Conservation (phyloP, 2,888 invertebrate genomes). For the Baronia brevicornis region DNA sequence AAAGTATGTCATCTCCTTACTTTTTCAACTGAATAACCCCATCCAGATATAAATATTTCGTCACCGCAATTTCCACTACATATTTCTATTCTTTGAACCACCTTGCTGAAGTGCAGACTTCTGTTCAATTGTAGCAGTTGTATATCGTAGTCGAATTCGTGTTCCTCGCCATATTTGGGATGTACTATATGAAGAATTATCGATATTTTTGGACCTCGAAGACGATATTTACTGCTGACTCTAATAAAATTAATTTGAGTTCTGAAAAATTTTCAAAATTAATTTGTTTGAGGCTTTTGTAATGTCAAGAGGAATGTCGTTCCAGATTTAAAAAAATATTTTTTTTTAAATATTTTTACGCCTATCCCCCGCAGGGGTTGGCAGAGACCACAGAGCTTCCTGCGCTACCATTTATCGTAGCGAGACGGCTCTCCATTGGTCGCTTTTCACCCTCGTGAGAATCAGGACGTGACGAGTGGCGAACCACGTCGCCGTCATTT, state of each 20-base stretch:
- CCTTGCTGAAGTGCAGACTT: slow-evolving; percentile 27
- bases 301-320: too few species aligned
- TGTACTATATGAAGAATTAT: slow-evolving; percentile 37
- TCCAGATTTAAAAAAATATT: too few species aligned
- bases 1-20: slow-evolving; percentile 24
- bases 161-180: slow-evolving; percentile 33
- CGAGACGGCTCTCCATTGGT: too few species aligned
- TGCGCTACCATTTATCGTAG: too few species aligned
- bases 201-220: slow-evolving; percentile 29
- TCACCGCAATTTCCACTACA: slow-evolving; percentile 26
- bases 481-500: too few species aligned
- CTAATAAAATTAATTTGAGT: slow-evolving; percentile 34
- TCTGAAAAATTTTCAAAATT: slow-evolving; percentile 19
- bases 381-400: too few species aligned
- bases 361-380: too few species aligned
- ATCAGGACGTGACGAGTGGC: too few species aligned
- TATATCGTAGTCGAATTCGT: slow-evolving; percentile 48
- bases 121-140: slow-evolving; percentile 35
- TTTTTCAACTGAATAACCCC: slow-evolving; percentile 49
- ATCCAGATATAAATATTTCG: slow-evolving; percentile 39
- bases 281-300: not conserved
- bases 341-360: too few species aligned
- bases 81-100: slow-evolving; percentile 28
- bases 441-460: too few species aligned
- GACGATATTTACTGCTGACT: slow-evolving; percentile 34